phyloP scores from a whole-genome alignment of 2,888 invertebrate genomes.

The Caenorhabditis becei region DNA sequence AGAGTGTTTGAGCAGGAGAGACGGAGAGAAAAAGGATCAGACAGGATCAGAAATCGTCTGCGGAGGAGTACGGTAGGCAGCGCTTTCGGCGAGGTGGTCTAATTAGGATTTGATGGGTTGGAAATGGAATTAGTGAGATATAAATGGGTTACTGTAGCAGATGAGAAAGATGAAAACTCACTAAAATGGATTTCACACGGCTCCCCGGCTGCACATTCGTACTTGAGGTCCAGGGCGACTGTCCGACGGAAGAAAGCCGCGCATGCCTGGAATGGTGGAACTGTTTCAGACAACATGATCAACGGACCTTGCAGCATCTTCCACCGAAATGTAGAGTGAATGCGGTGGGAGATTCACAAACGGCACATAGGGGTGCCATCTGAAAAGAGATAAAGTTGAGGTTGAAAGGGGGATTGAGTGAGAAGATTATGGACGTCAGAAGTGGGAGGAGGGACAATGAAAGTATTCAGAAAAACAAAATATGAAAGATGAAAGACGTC shows the following conservation, averaged over 20 bases:
- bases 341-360: conserved; percentile 69
- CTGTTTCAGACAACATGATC: too few species aligned
- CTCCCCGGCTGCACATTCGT: conserved; percentile 63
- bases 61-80: too few species aligned
- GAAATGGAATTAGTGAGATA: too few species aligned
- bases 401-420: too few species aligned
- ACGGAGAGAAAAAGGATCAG: background rate
- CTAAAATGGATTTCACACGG: conserved; percentile 60
- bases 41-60: background rate
- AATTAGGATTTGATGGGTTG: too few species aligned
- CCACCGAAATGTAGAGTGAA: conserved; percentile 69
- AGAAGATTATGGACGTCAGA: too few species aligned
- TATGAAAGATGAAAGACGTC: conserved; percentile 6
- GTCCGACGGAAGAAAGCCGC: conserved; percentile 73
- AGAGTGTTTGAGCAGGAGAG: background rate
- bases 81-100: too few species aligned
- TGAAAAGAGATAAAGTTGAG: conserved; percentile 5
- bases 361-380: conserved; percentile 65
- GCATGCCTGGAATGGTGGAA: conserved; percentile 59
- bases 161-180: too few species aligned
- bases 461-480: background rate
- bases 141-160: too few species aligned
- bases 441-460: background rate
- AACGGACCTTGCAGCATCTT: conserved; percentile 61
- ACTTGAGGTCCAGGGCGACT: conserved; percentile 66